These are phyloP conservation scores for Eupithecia centaureata DNA, from an alignment of 2,888 invertebrate species.

Conservation along the genomic window DNA sequence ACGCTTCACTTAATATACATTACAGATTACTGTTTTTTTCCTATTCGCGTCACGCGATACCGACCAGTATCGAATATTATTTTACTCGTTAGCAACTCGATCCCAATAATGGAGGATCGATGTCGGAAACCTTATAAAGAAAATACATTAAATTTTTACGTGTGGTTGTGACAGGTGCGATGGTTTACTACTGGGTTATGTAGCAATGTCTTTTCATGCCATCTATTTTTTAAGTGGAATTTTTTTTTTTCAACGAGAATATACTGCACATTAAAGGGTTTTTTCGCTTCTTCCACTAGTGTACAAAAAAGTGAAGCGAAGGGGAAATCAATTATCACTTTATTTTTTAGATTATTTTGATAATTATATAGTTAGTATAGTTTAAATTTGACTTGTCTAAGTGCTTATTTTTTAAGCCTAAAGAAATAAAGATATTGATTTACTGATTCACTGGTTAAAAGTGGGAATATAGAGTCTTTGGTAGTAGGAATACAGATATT, in stretches of 20 bases:
- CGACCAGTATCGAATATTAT: constrained; percentile 76
- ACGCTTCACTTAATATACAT: constrained; percentile 56
- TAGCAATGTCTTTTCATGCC: neutral
- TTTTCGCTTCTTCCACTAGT: too few species aligned
- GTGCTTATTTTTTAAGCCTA: too few species aligned
- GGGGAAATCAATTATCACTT: too few species aligned
- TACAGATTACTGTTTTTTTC: constrained; percentile 61
- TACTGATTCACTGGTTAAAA: too few species aligned
- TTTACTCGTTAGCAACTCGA: constrained; percentile 76
- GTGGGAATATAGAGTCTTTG: neutral
- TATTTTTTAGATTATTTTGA: too few species aligned
- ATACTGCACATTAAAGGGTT: too few species aligned
- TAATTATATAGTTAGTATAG: too few species aligned
- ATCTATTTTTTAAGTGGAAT: too few species aligned
- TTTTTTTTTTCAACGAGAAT: too few species aligned
- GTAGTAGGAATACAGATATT: neutral
- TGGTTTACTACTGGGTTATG: neutral
- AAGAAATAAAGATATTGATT: too few species aligned
- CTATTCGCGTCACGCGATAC: constrained; percentile 70
- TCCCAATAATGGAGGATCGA: constrained; percentile 75
- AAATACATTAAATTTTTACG: constrained; percentile 61
- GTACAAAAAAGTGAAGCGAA: too few species aligned
- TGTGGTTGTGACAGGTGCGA: constrained; percentile 53
- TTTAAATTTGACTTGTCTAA: too few species aligned
- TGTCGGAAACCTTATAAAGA: constrained; percentile 75